Evolutionary conservation across 2,888 invertebrate species (phyloP).

Genomic region (Dioctria rufipes): DNA sequence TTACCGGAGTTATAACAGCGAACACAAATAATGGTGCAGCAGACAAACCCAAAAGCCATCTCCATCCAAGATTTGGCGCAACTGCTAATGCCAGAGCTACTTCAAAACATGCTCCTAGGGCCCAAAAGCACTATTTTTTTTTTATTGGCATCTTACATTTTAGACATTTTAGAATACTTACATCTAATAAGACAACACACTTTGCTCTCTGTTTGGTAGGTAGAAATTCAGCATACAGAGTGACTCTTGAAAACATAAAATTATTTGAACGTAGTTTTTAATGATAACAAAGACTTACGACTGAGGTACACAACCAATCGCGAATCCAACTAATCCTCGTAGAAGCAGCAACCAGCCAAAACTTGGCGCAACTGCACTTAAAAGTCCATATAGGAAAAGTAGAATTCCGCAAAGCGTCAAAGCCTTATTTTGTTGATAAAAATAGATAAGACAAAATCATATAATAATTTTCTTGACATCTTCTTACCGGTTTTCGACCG

Average conservation of each 20-base stretch:
- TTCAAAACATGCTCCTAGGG: conserved; percentile 94
- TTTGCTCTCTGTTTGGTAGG: conserved; percentile 94
- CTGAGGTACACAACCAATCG: conserved; percentile 96
- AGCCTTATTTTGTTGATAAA: conserved; percentile 75
- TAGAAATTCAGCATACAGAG: conserved; percentile 95
- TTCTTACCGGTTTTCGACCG: conserved; percentile 86
- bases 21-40: conserved; percentile 90
- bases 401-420: conserved; percentile 90
- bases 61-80: conserved; percentile 93
- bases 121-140: conserved; percentile 89
- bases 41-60: conserved; percentile 93
- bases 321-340: conserved; percentile 94
- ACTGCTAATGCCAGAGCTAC: conserved; percentile 90
- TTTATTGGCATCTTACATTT: too few species aligned
- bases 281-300: conserved; percentile 80
- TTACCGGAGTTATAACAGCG: conserved; percentile 84
- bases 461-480: background rate
- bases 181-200: conserved; percentile 95
- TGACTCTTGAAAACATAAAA: conserved; percentile 79
- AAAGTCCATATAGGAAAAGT: conserved; percentile 90
- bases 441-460: conserved; percentile 58
- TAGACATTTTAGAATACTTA: conserved; percentile 73
- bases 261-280: conserved; percentile 6
- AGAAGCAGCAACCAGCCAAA: conserved; percentile 92
- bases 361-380: conserved; percentile 92